Base-by-base conservation (phyloP, 1,140 invertebrate species). In the Linepithema humile region DNA sequence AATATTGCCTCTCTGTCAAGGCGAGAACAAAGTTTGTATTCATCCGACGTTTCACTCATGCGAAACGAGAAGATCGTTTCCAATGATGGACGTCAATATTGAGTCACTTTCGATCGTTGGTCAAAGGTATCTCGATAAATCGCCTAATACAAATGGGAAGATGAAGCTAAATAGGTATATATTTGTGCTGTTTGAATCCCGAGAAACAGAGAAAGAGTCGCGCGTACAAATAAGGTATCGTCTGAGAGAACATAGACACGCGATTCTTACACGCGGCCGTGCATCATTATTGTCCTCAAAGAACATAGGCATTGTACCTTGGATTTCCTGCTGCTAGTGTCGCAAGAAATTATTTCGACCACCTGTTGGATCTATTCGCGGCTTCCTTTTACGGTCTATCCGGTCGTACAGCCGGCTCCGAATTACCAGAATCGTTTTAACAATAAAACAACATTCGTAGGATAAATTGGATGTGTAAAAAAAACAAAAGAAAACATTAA, bases 291-390 rank as follows among this genome's bases (percentile, higher is more conserved):
- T 29, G 48, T 26, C 40, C 0, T 43, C 67, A 43, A 74, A 73
- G 32, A 59, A 35, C 10, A 35, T 50, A 82, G 20, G 29, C 29
- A 69, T 78, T 55, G 12, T 32, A 12, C n/a, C 50, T 62, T 73
- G 15, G 9, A 59, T 73, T 69, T 73, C 15, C 26, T 55, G 10
- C 2, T 12, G 23, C 29, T n/a, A 43, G 26, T 26, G 23, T 26
- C 23, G 53, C 43, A 48, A 73, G 78, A 73, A 59, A 73, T 82
- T 73, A 82, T 74, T 82, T 82, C 69, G 10, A 82, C 78, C 40
- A 82, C 53, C 69, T 73, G 53, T 82, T 73, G 69, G 50, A 50
- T 23, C 40, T 2, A 23, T 67, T n/a, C 12, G 26, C 29, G n/a
- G 32, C 45, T 82, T 45, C 32, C 20, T 48, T 82, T 82, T 32